A percentile compares a stretch with the other conserved stretches of the same genome.
Conservation (phyloP, 2,888 invertebrate species). For the Sericinus montela region DNA sequence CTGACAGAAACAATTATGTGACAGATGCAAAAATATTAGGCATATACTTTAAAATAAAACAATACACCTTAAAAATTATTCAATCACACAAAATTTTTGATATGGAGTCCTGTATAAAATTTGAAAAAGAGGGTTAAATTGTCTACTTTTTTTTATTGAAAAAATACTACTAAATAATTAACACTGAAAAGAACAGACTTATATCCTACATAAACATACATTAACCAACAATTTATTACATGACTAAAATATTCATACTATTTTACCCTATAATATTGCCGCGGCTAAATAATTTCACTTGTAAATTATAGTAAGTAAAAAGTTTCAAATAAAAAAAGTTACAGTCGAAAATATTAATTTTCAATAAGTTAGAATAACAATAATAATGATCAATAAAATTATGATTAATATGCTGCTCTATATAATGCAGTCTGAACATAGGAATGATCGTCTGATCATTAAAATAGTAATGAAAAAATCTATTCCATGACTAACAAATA, state of each 20-base stretch:
- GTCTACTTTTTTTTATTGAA: not conserved
- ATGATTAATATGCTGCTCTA: not conserved
- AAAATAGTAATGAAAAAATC: too few species aligned
- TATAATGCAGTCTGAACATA: constrained; percentile 1
- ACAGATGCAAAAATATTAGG: constrained; percentile 60
- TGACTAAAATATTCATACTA: not conserved
- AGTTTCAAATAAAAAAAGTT: not conserved
- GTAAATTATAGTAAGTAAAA: not conserved
- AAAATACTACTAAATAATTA: not conserved
- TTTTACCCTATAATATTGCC: not conserved
- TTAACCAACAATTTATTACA: not conserved
- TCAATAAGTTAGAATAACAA: constrained; percentile 4
- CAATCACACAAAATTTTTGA: constrained; percentile 47
- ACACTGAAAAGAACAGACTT: not conserved
- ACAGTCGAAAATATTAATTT: not conserved
- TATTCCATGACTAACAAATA: too few species aligned
- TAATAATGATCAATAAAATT: not conserved
- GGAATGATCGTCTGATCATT: not conserved
- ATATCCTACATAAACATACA: constrained; percentile 4
- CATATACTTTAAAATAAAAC: constrained; percentile 63
- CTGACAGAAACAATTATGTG: constrained; percentile 69
- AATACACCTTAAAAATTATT: constrained; percentile 66
- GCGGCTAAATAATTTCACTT: not conserved
- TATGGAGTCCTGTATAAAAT: constrained; percentile 45
- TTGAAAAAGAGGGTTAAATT: constrained; percentile 9